phyloP scores from a whole-genome alignment of 2,797 vertebrate genomes.

The Paguma larvata region DNA sequence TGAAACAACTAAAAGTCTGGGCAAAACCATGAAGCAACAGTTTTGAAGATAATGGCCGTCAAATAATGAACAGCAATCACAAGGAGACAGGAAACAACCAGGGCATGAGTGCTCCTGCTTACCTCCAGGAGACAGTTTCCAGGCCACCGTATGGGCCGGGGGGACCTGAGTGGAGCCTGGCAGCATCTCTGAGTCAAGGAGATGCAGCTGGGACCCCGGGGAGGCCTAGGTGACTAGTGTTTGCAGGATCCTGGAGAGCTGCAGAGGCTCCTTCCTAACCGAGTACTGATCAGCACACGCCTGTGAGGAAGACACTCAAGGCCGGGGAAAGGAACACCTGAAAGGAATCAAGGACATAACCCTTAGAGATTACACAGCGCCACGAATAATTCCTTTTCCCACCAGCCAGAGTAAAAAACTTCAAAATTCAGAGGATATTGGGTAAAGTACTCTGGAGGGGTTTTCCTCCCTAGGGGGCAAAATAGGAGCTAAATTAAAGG shows the following conservation, averaged over 20 bases:
- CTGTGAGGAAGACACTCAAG: neutral
- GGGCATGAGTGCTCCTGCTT: neutral
- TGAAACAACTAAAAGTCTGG: neutral
- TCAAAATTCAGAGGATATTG: neutral
- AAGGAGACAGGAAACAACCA: neutral
- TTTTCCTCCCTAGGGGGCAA: neutral
- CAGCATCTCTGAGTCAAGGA: neutral
- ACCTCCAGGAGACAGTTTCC: neutral
- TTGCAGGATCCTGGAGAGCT: neutral
- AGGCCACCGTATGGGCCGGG: neutral
- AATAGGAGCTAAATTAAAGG: neutral
- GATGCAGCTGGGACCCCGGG: neutral
- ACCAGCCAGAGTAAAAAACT: neutral
- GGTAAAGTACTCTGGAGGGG: neutral
- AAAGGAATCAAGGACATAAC: neutral
- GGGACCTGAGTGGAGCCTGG: neutral
- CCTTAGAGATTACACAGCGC: neutral
- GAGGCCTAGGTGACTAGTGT: neutral
- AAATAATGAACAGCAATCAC: neutral
- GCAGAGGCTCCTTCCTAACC: neutral
- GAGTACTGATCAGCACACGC: neutral
- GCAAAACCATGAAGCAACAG: neutral
- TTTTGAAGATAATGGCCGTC: neutral
- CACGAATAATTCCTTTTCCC: neutral
- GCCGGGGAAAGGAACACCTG: neutral